Evolutionary conservation across 2,888 invertebrate species (phyloP), one percentile per base, ranked within the genome.

Genomic region (Drosophila greeni): DNA sequence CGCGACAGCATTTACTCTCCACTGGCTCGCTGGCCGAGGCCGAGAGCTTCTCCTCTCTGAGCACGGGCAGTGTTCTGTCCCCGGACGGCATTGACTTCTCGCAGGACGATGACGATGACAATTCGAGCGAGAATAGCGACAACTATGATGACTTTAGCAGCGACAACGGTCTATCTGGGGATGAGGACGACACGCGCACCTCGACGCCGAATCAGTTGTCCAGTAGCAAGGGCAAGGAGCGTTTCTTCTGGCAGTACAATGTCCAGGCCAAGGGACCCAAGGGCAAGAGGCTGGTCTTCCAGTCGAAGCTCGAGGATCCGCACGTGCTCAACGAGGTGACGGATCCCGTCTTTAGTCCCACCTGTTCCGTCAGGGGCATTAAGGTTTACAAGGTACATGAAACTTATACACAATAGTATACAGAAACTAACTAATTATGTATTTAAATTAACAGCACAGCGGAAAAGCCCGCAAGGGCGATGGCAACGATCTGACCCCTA

Each of bases 231-330:
- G 95, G 95, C 88, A 95, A 94, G 77, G 96, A 97, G 85, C 92
- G 94, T 67, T 98, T 92, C 89, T 98, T 99, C 88, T 99, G 99
- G 98, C 98, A 98, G 88, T 99, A 99, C 89, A 99, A 99, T 90
- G 97, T 98, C 1, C 98, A 98, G 90, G 95, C 98, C 2, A 97
- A 99, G 90, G 98, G 99, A 2, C 97, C 98, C 6, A 97, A 99
- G 90, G 97, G 98, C 40, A 96, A 97, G 88, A 91, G 97, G 70
- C 90, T 97, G 68, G 93, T 95, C 48, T 91, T 96, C 80, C 94
- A 95, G 88, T 93, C 95, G 51, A 94, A 95, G 85, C 92, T 94
- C 39, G 95, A 95, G 85, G 97, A 98, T 90, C 98, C 98, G 9
- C 97, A 98, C 89, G 92, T 95, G 42, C 90, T 98, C 68, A 94